Percentiles rank a stretch among this genome's conserved stretches.
Conservation (phyloP, 2,113 vertebrate species). For the Zapornia atra region DNA sequence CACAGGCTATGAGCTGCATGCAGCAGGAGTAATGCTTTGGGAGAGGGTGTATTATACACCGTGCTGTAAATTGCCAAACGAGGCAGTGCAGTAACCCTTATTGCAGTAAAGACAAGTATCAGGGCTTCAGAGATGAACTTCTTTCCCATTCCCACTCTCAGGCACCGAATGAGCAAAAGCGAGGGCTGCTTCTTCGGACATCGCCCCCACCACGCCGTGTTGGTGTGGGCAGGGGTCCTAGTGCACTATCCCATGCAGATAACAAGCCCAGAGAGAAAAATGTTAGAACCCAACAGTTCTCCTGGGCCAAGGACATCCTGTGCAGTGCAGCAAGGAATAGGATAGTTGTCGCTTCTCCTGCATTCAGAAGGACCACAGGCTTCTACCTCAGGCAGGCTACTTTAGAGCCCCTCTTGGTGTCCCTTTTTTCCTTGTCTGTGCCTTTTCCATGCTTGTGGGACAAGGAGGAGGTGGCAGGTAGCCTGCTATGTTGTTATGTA, state of each 20-base stretch:
- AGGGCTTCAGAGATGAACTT: background rate
- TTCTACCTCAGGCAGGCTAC: background rate
- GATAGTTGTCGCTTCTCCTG: background rate
- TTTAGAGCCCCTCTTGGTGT: background rate
- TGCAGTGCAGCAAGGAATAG: too few species aligned
- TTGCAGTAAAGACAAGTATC: background rate
- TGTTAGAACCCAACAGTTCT: background rate
- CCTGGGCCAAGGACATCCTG: background rate
- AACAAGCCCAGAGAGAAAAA: background rate
- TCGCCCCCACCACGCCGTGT: too few species aligned
- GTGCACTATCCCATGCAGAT: fast-evolving
- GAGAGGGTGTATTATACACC: fast-evolving
- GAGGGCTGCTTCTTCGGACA: background rate
- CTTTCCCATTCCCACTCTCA: background rate
- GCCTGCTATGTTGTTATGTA: fast-evolving
- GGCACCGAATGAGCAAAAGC: background rate
- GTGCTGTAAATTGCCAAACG: background rate
- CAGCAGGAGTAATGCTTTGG: background rate
- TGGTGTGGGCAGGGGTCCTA: background rate
- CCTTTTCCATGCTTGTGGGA: fast-evolving
- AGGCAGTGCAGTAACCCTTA: background rate
- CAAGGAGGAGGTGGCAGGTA: background rate
- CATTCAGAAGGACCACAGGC: too few species aligned
- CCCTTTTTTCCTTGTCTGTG: background rate
- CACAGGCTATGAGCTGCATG: background rate